Base-by-base conservation (phyloP, 2,888 invertebrate species). In the Xestia c-nigrum region DNA sequence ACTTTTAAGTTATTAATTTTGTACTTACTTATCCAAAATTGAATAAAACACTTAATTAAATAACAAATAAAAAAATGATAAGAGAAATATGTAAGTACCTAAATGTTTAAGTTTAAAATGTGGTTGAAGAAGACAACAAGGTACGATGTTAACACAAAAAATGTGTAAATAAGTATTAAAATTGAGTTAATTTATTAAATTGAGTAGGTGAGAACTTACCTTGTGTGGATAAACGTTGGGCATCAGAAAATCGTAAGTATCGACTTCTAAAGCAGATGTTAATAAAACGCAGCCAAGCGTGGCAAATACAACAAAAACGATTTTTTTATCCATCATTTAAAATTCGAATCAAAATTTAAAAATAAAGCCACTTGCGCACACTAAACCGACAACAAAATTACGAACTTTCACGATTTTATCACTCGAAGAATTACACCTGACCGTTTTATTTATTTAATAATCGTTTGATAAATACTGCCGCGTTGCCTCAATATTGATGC, bases 201-300 rank as follows among this genome's bases (percentile, higher is more conserved):
- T 61, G 21, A 21, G 12, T 57, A 46, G 5, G n/a, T 21, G 31
- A n/a, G 55, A 83, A 97, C 97, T 97, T 97, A 98, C 98, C 96
- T 97, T 97, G 90, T 98, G 97, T 46, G 98, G 98, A 90, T 97
- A 97, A 72, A 98, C 98, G 95, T 98, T 97, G 80, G 98, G 98
- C 98, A 99, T 99, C 40, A 98, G 95, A 88, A 99, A 97, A 76
- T 98, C 97, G 91, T 98, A 98, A 81, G 97, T 93, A 86, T 96
- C 94, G 72, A 95, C 90, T 91, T 96, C 96, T 76, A 92, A 81
- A 6, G 93, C 90, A 55, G 87, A 86, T 69, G 87, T 89, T 73
- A 87, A 80, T 85, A 89, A 87, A 81, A 84, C 74, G 68, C 86
- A 90, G 77, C 89, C 75, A n/a, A 93, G 76, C 80, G 90, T 83